phyloP scores from a whole-genome alignment of 1,140 invertebrate species.

The Bicyclus anynana region DNA sequence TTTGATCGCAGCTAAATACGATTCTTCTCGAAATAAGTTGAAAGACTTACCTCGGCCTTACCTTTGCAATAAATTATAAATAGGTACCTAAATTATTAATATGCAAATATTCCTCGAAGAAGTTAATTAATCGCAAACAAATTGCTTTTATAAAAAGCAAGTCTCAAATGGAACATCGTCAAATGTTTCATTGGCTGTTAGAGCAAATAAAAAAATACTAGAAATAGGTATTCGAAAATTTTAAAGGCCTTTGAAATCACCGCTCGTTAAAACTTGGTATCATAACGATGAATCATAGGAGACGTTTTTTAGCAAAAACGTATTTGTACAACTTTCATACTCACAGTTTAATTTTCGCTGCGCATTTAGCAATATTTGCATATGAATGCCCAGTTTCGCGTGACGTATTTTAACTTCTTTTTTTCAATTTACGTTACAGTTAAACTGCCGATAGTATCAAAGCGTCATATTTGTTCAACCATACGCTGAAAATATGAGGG shows the following conservation, averaged over 20 bases:
- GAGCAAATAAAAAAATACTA: not conserved
- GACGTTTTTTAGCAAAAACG: slow-evolving; percentile 20
- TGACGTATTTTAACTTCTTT: slow-evolving; percentile 42
- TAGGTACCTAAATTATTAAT: not conserved
- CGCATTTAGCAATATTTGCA: slow-evolving; percentile 55
- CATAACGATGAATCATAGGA: slow-evolving; percentile 16
- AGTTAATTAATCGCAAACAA: not conserved
- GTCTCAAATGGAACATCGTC: not conserved
- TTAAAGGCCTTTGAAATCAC: slow-evolving; percentile 11
- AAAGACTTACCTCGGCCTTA: too few species aligned
- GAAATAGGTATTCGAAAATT: slow-evolving; percentile 6
- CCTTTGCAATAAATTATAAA: not conserved
- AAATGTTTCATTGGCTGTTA: not conserved
- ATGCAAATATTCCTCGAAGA: not conserved
- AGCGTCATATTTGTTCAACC: slow-evolving; percentile 24
- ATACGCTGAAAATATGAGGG: slow-evolving; percentile 21
- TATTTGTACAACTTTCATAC: slow-evolving; percentile 55
- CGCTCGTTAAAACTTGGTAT: slow-evolving; percentile 21
- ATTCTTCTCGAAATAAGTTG: too few species aligned
- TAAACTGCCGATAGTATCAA: slow-evolving; percentile 41
- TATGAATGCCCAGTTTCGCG: slow-evolving; percentile 58
- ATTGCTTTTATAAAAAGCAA: slow-evolving; percentile 23
- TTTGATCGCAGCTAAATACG: too few species aligned
- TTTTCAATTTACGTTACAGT: slow-evolving; percentile 42
- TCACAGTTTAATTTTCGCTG: slow-evolving; percentile 51